Base-by-base conservation (phyloP, 2,113 vertebrate genomes). In the Festucalex cinctus region DNA sequence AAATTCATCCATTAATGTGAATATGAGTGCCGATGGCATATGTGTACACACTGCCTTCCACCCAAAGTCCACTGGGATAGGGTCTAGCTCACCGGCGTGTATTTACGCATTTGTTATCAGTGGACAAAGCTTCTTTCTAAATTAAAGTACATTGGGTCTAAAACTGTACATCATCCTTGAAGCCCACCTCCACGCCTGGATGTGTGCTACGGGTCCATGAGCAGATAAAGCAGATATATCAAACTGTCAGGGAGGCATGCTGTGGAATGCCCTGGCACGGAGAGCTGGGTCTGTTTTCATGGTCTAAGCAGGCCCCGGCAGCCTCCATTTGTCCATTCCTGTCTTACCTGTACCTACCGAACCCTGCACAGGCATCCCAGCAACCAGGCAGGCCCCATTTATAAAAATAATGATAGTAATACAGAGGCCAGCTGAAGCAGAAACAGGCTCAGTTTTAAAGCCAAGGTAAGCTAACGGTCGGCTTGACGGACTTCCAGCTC, bases 151-250 rank as follows among this genome's bases (percentile, higher is more conserved):
- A 13, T 41, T 66, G 37, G 54, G 24, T 75, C 39, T 56, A 59
- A 64, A 65, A 81, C 71, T 62, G 66, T 39, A 54, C 49, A 73
- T 37, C 61, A 71, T 74, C 75, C 79, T 59, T 36, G 1, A 17
- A 59, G 19, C 24, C 64, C 69, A 64, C 75, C 75, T 60, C 67
- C 68, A 77, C 68, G 77, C 76, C 76, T 63, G 36, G 79, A 68
- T 82, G 58, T 81, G 85, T 82, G 73, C 84, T 88, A 77, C 71
- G 75, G 83, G 88, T 89, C 81, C 72, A 85, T 88, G 71, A 80
- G 60, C 77, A 85, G 87, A 91, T 84, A 83, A 79, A 86, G 70
- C 79, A 78, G 75, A 91, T 91, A 78, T 77, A 88, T 89, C 87
- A 88, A 88, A 68, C 84, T 88, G 86, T 88, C 88, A 88, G 9